Evolutionary conservation across 1,140 invertebrate genomes (phyloP).

Genomic region (Papilio dardanus): DNA sequence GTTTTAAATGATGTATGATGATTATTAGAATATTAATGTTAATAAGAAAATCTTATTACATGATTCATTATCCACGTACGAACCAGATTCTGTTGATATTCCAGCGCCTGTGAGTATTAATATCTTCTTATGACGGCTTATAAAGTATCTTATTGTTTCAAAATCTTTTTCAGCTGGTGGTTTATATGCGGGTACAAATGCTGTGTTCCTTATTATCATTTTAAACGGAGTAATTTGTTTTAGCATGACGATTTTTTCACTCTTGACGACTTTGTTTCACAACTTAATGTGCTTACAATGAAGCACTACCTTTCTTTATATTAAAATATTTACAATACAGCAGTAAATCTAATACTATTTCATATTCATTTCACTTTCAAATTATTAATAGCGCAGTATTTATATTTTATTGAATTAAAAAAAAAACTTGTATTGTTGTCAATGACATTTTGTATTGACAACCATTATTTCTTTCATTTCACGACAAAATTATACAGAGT

Average conservation of each 20-base stretch:
- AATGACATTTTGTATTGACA: neutral
- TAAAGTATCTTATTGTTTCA: conserved; percentile 85
- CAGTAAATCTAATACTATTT: neutral
- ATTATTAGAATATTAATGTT: neutral
- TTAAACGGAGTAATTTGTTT: conserved; percentile 35
- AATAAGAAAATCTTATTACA: conserved; percentile 21
- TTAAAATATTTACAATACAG: neutral
- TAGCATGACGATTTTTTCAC: neutral
- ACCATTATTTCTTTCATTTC: neutral
- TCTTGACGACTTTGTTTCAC: neutral
- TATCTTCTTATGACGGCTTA: conserved; percentile 84
- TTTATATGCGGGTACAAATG: conserved; percentile 88
- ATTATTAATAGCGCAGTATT: neutral
- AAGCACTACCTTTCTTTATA: neutral
- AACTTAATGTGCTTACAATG: neutral
- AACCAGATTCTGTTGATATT: conserved; percentile 95
- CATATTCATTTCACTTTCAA: neutral
- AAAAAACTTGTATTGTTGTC: neutral
- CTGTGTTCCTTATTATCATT: conserved; percentile 50
- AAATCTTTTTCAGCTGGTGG: conserved; percentile 85
- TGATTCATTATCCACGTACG: conserved; percentile 18
- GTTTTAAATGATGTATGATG: neutral
- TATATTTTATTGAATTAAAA: no score
- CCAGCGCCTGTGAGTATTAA: conserved; percentile 95
- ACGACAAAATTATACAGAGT: neutral